Percentiles rank a stretch among this genome's conserved stretches.
Evolutionary conservation across 1,140 invertebrate species (phyloP).

Genomic region (Lepidurus packardi): DNA sequence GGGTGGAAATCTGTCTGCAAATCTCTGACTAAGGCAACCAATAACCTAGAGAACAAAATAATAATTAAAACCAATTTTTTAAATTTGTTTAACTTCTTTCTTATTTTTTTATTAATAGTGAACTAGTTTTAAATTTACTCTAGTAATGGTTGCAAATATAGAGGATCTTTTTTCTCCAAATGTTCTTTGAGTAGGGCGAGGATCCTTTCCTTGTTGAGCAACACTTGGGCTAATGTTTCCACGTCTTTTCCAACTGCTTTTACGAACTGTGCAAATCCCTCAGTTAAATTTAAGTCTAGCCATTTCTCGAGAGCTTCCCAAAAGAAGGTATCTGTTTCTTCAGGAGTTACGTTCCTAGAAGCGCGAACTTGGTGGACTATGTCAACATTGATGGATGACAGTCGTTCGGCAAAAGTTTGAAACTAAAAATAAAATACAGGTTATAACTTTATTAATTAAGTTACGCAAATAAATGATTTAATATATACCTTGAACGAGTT

Average conservation of each 20-base stretch:
- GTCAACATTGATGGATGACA: slow-evolving; percentile 74
- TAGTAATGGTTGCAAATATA: slow-evolving; percentile 70
- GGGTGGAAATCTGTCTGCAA: slow-evolving; percentile 78
- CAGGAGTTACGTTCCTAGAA: slow-evolving; percentile 54
- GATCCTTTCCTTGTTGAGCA: slow-evolving; percentile 70
- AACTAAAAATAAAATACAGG: slow-evolving; percentile 58
- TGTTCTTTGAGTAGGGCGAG: slow-evolving; percentile 63
- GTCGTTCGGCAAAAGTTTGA: slow-evolving; percentile 73
- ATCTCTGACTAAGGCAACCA: slow-evolving; percentile 77
- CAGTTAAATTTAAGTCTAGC: slow-evolving; percentile 74
- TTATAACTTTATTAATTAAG: slow-evolving; percentile 30
- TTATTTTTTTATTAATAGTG: slow-evolving; percentile 31
- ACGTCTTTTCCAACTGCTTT: slow-evolving; percentile 60
- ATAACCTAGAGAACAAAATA: slow-evolving; percentile 56
- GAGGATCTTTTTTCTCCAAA: slow-evolving; percentile 59
- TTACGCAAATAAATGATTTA: slow-evolving; percentile 34
- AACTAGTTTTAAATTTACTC: slow-evolving; percentile 58
- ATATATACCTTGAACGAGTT: slow-evolving; percentile 71
- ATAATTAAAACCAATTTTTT: slow-evolving; percentile 15
- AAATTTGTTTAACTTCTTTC: not conserved
- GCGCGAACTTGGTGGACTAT: slow-evolving; percentile 69
- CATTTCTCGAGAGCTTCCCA: slow-evolving; percentile 76
- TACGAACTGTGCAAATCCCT: slow-evolving; percentile 68
- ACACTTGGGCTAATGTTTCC: slow-evolving; percentile 68
- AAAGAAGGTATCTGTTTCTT: slow-evolving; percentile 68